Evolutionary conservation across 2,113 vertebrate genomes (phyloP), one percentile per base, ranked within the genome.

Genomic region (Eubucco bourcierii): DNA sequence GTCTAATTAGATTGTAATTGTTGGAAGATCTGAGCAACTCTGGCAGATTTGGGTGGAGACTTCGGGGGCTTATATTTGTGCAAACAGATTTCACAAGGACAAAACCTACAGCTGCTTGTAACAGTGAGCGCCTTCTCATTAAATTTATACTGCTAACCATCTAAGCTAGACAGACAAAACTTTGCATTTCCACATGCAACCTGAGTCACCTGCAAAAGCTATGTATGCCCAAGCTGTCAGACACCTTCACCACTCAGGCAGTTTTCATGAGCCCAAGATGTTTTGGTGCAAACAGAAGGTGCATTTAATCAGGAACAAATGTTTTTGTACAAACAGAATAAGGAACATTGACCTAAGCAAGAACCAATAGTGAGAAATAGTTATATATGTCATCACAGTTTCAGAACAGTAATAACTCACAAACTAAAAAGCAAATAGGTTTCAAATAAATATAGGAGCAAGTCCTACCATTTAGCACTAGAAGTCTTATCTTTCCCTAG

Each of bases 1-100:
- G 34, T 95, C 94, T 96, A 97, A 97, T 96, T 95, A 97, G 87
- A 85, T 55, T 71, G 78, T 86, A 97, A 96, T 95, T 95, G 87
- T 89, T 85, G 60, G 82, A 85, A 88, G 94, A 96, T 85, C 94
- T 64, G 59, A 96, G 76, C 76, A 91, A 95, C 80, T 86, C 87
- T 93, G 94, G 93, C 95, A 91, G 90, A 83, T 84, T 64, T 79
- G 63, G 73, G 82, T 79, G 90, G 90, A 83, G 72, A 93, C 59
- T 86, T 55, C 13, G 39, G 66, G 71, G 84, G 39, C 44, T 91
- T 80, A 63, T 17, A 80, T 52, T 91, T 80, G 84, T 88, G 61
- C 76, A 89, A 76, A 85, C 64, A 85, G 50, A 52, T 83, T 83
- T 83, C 85, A 75, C 25, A 28, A 78, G 79, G 56, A 72, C 58